A percentile compares a stretch with the other conserved stretches of the same genome.
Conservation (phyloP, 2,113 vertebrate species). For the Myotis davidii region DNA sequence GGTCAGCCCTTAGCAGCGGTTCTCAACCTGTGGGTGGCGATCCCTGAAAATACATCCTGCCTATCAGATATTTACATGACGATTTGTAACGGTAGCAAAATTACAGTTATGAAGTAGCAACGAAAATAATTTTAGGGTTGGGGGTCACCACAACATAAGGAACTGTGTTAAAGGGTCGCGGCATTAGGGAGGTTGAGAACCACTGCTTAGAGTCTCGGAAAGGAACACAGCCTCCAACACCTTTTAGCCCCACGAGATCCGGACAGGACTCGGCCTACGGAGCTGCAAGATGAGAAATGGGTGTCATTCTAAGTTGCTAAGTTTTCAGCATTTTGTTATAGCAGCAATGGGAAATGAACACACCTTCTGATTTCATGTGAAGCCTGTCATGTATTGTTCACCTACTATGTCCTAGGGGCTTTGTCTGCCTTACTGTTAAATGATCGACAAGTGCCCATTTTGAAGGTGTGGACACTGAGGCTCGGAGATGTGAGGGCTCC, state of each 20-base stretch:
- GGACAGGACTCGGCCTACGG: not conserved
- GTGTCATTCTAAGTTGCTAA: not conserved
- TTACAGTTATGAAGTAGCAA: no score
- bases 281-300: fast-evolving
- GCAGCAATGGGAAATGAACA: not conserved
- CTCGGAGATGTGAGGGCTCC: not conserved
- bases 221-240: not conserved
- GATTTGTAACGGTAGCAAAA: no score
- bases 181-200: no score
- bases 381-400: fast-evolving
- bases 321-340: not conserved
- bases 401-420: not conserved
- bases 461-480: not conserved
- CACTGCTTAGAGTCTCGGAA: not conserved
- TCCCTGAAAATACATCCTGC: no score
- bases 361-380: not conserved
- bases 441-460: not conserved
- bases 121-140: no score
- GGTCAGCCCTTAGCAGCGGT: not conserved
- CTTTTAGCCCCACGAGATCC: not conserved
- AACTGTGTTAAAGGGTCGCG: no score
- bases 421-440: not conserved
- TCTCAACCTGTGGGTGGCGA: no score
- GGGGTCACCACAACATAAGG: no score
- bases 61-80: no score